These are phyloP conservation scores for Trileptium ribeirensis DNA, from an alignment of 2,888 invertebrate species.

Conservation along the genomic window DNA sequence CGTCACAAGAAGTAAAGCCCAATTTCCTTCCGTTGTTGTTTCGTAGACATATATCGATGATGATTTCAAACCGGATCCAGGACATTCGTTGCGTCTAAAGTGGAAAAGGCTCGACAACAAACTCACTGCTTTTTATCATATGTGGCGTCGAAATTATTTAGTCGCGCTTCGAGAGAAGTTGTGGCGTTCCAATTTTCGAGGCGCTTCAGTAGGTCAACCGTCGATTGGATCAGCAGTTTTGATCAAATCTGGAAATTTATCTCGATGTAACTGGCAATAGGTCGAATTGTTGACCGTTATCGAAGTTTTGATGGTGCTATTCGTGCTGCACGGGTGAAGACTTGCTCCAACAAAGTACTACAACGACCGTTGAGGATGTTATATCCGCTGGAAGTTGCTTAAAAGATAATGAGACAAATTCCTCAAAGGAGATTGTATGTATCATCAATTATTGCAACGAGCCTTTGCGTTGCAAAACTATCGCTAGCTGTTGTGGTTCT, in stretches of 20 bases:
- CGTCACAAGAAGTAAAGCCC: neutral
- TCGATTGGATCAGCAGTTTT: neutral
- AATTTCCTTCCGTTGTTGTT: neutral
- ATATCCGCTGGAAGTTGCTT: neutral
- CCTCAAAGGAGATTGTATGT: neutral
- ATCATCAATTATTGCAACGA: too few relatives aligned
- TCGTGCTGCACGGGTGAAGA: neutral
- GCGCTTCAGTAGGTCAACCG: neutral
- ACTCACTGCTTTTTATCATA: neutral
- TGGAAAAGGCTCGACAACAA: neutral
- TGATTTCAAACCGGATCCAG: neutral
- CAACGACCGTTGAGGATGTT: neutral
- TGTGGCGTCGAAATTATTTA: neutral
- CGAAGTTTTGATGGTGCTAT: neutral
- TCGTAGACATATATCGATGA: neutral
- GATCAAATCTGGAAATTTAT: neutral
- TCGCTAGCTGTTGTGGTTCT: neutral
- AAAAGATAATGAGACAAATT: neutral
- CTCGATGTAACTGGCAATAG: neutral
- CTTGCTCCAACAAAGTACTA: neutral
- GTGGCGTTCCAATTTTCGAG: neutral
- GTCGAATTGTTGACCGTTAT: neutral
- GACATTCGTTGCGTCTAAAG: neutral
- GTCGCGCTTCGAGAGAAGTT: neutral
- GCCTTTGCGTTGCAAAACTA: neutral